phyloP scores from a whole-genome alignment of 2,888 invertebrate species.

The Euplagia quadripunctaria region DNA sequence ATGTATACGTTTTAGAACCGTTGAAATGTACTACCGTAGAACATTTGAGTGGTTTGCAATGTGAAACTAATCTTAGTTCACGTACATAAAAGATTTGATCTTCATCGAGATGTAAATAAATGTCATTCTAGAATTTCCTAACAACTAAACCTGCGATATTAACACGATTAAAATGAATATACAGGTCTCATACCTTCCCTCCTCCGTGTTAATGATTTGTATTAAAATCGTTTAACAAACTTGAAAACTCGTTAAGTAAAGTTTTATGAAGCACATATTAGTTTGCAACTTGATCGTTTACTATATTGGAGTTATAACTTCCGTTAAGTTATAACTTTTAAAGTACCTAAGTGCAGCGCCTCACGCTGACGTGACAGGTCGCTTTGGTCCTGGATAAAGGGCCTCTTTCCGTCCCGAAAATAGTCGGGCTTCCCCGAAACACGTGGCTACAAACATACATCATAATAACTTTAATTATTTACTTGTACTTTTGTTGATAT shows the following conservation, averaged over 20 bases:
- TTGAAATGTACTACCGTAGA: background rate
- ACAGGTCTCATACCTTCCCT: conserved; percentile 15
- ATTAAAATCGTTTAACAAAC: conserved; percentile 25
- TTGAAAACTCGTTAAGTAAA: conserved; percentile 31
- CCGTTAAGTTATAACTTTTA: too few relatives aligned
- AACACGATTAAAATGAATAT: conserved; percentile 14
- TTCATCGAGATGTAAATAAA: background rate
- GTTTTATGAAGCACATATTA: conserved; percentile 38
- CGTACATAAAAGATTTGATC: too few relatives aligned
- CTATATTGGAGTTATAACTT: background rate
- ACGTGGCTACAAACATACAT: too few relatives aligned
- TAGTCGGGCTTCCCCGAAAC: too few relatives aligned
- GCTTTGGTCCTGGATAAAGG: too few relatives aligned
- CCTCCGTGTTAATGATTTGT: conserved; percentile 24
- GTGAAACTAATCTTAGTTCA: background rate
- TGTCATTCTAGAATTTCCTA: background rate
- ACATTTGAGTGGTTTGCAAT: background rate
- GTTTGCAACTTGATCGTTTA: conserved; percentile 38
- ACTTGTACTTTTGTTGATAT: too few relatives aligned
- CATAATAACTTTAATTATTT: too few relatives aligned
- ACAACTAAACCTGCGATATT: conserved; percentile 11
- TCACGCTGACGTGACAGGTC: too few relatives aligned
- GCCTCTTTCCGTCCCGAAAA: too few relatives aligned
- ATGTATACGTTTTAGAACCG: background rate
- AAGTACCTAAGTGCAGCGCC: too few relatives aligned